phyloP scores from a whole-genome alignment of 2,797 vertebrate species.

The Prunella strophiata region DNA sequence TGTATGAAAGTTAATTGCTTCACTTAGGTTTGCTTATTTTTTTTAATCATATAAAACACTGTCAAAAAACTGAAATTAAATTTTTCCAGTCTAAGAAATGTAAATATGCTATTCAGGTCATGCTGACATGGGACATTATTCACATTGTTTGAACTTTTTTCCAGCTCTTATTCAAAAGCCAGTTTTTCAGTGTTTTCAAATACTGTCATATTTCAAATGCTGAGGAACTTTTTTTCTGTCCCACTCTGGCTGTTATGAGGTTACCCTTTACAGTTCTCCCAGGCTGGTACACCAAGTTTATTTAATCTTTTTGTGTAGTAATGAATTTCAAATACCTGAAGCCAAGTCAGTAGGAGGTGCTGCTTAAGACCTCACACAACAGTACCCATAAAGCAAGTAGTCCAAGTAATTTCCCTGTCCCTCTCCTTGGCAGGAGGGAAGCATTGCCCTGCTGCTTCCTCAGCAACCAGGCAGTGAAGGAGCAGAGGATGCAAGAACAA shows the following conservation, averaged over 20 bases:
- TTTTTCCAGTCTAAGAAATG: not conserved
- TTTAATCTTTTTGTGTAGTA: not conserved
- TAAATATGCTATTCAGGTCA: not conserved
- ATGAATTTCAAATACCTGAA: not conserved
- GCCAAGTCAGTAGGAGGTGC: not conserved
- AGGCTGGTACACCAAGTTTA: not conserved
- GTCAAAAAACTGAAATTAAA: not conserved
- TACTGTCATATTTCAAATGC: not conserved
- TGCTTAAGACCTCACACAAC: not conserved
- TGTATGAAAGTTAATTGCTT: not conserved
- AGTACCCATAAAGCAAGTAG: not conserved
- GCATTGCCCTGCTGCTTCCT: not conserved
- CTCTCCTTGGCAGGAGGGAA: not conserved
- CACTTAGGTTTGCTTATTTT: not conserved
- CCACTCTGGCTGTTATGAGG: not conserved
- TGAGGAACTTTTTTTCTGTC: not conserved
- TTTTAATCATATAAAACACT: not conserved
- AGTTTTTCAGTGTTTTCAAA: not conserved
- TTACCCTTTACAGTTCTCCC: not conserved
- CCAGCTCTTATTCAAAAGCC: not conserved
- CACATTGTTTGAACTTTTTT: not conserved
- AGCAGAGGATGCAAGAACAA: not conserved
- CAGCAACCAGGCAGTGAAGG: not conserved
- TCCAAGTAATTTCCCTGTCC: not conserved
- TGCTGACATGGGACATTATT: not conserved